phyloP scores from a whole-genome alignment of 2,113 vertebrate genomes.

The Cheirogaleus medius region DNA sequence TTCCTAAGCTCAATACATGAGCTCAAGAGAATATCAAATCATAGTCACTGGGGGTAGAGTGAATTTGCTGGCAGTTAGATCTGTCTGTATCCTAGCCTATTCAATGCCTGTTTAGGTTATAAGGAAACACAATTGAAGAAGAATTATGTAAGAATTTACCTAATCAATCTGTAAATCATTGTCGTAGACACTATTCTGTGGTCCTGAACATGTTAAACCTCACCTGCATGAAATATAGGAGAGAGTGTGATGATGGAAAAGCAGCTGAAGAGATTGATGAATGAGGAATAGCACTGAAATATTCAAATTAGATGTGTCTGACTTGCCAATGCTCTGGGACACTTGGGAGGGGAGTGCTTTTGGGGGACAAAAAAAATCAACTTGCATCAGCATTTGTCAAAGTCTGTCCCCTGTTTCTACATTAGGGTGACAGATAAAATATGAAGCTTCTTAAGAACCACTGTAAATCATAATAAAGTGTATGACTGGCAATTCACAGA shows the following conservation, averaged over 20 bases:
- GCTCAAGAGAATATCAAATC: neutral
- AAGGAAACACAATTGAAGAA: neutral
- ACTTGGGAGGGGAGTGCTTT: neutral
- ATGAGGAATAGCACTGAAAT: neutral
- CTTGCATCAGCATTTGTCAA: neutral
- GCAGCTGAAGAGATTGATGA: rapidly evolving
- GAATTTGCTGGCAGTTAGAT: neutral
- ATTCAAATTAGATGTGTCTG: neutral
- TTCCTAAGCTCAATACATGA: neutral
- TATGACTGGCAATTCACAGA: neutral
- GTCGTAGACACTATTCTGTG: neutral
- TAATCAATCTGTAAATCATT: neutral
- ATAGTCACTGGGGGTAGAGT: rapidly evolving
- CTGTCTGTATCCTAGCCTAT: rapidly evolving
- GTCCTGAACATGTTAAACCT: neutral
- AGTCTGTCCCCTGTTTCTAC: neutral
- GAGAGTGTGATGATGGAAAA: neutral
- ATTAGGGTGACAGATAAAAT: neutral
- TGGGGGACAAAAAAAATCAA: neutral
- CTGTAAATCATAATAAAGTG: neutral
- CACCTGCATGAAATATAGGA: neutral
- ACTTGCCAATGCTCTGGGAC: neutral
- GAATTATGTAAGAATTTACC: neutral
- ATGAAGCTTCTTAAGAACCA: neutral
- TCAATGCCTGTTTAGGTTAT: neutral